phyloP scores from a whole-genome alignment of 2,113 vertebrate genomes.

The Campylomormyrus tamandua region DNA sequence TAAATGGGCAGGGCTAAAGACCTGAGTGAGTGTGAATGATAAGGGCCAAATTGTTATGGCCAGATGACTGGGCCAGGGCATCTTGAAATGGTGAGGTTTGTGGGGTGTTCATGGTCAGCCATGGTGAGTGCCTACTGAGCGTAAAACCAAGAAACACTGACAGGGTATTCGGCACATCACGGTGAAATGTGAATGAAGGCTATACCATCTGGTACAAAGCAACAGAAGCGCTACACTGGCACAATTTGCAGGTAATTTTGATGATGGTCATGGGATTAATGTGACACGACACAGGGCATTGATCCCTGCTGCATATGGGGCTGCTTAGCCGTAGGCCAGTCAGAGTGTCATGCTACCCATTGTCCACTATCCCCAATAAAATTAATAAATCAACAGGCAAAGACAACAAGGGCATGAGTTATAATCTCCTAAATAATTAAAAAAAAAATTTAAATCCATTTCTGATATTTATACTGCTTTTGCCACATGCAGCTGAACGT shows the following conservation, averaged over 20 bases:
- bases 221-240: background rate
- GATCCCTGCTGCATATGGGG: background rate
- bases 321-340: background rate
- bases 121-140: background rate
- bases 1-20: background rate
- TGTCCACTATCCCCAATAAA: background rate
- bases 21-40: background rate
- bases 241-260: background rate
- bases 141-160: background rate
- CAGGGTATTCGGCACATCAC: background rate
- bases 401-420: background rate
- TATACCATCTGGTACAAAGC: background rate
- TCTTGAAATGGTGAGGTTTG: background rate
- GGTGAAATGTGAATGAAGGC: background rate
- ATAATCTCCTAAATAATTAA: background rate
- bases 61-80: background rate
- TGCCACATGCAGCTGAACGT: background rate
- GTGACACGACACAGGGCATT: background rate
- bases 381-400: background rate
- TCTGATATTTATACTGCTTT: background rate
- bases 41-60: background rate
- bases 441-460: background rate
- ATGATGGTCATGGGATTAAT: background rate
- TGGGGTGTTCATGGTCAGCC: background rate
- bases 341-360: background rate